Evolutionary conservation across 92 coral and sea anemone genomes (phyloP), one percentile per base, ranked within the genome.

Genomic region (Pocillopora grandis): DNA sequence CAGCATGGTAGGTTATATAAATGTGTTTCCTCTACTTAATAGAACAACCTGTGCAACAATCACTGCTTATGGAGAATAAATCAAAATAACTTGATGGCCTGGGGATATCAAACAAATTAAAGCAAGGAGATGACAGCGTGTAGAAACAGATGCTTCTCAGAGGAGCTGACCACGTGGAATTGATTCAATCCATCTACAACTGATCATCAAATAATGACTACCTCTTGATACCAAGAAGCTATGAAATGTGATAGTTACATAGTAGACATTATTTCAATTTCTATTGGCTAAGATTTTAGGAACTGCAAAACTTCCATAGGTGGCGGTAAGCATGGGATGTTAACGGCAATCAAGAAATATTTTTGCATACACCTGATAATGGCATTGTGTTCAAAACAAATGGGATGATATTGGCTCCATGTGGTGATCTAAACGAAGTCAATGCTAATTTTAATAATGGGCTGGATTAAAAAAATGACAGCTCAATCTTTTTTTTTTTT

Each of bases 131-230:
- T 20, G 71, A 11, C 16, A 19, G 6, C 42, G 55, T 36, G 16
- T 33, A 69, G 3, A 19, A 58, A n/a, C 9, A 35, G 42, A 80
- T 80, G 66, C 67, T 80, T 59, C 58, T 8, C 12, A 20, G 16
- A 68, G 77, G 67, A 27, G 59, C 58, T 5, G 58, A 71, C 77
- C 85, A 81, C 77, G 64, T 81, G 85, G 85, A 71, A 71, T 71
- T 68, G 69, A 71, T 33, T 31, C 20, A 71, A 71, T 81, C 63
- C 77, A 57, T 36, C 69, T 81, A 37, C 61, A 61, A 71, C 61
- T 58, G 71, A 59, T 70, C 70, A 15, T 19, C 35, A 70, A n/a
- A 72, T 59, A 59, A 33, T n/a, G 33, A 27, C 70, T 71, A 70
- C 69, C 63, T 36, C 60, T 31, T 70, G 52, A 70, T 65, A 72